phyloP scores from a whole-genome alignment of 2,113 vertebrate genomes.

The Ifrita kowaldi region DNA sequence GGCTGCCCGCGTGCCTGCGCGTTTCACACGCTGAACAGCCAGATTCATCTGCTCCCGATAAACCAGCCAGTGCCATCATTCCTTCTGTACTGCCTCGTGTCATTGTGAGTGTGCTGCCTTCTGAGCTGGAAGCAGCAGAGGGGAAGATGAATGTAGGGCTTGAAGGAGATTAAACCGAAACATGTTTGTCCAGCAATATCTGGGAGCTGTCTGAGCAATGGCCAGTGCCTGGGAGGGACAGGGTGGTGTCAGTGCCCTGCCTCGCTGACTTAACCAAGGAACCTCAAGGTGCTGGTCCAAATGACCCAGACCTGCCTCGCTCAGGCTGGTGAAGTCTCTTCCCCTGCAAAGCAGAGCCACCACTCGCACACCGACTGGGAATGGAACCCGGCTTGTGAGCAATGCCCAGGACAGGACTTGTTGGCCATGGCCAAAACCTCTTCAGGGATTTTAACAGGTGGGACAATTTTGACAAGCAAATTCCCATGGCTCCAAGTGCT shows the following conservation, averaged over 20 bases:
- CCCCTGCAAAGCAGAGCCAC: neutral
- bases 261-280: too few species aligned
- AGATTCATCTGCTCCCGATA: neutral
- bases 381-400: neutral
- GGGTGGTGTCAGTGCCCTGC: neutral
- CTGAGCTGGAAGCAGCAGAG: neutral
- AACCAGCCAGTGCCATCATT: neutral
- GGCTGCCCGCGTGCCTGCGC: fast-evolving
- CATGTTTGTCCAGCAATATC: fast-evolving
- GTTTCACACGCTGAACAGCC: too few species aligned
- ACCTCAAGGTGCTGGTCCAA: neutral
- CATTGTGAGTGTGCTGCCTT: neutral
- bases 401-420: neutral
- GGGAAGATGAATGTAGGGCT: neutral
- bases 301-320: neutral
- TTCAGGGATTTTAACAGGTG: neutral
- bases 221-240: neutral
- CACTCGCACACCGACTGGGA: fast-evolving
- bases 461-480: neutral
- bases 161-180: neutral
- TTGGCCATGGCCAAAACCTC: neutral
- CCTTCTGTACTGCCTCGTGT: neutral
- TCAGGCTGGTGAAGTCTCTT: neutral
- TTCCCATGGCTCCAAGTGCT: neutral
- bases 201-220: neutral